Base-by-base conservation (phyloP, 2,888 invertebrate genomes). In the Spisula solida region DNA sequence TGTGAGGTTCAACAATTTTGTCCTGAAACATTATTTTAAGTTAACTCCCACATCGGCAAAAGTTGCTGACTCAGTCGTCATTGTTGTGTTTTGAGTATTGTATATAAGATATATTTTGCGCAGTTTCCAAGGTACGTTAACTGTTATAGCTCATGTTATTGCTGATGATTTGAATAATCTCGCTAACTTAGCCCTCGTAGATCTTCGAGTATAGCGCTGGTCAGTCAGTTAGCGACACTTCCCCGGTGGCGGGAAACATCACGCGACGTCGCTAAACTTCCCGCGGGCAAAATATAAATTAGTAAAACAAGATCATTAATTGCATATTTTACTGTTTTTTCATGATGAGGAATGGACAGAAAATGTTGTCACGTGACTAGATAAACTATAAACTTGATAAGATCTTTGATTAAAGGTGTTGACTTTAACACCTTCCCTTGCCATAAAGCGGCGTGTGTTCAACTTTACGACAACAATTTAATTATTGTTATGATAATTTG, bases 261-360 rank as follows among this genome's bases (percentile, higher is more conserved):
- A 51, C 56, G 51, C 51, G 78, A n/a, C n/a, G 83, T 34, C 51
- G 78, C 25, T 41, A 41, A 83, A 85, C 55, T 48, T 55, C 66
- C 86, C 60, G 56, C 51, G 47, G 86, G 70, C 81, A 25, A 66
- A 51, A 20, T 31, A 81, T 86, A 86, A 81, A 86, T 86, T 86
- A 81, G 86, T 80, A 31, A 86, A 81, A 81, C 86, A 81, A 86
- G 81, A n/a, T 86, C 70, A 81, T 81, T 86, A 81, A 86, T 86
- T 86, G 70, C 10, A 10, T 14, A 16, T 81, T 80, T 85, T 81
- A 56, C 56, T 66, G 20, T 47, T 83, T 83, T 83, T 66, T 60
- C 25, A 75, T 75, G 34, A 34, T 34, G 75, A 75, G 31, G 31
- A 75, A 75, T 75, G 31, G 34, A 75, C 75, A 75, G 75, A 75